A percentile compares a stretch with the other conserved stretches of the same genome.
These are phyloP conservation scores for Uria aalge DNA, from an alignment of 2,113 vertebrate species.

Conservation along the genomic window DNA sequence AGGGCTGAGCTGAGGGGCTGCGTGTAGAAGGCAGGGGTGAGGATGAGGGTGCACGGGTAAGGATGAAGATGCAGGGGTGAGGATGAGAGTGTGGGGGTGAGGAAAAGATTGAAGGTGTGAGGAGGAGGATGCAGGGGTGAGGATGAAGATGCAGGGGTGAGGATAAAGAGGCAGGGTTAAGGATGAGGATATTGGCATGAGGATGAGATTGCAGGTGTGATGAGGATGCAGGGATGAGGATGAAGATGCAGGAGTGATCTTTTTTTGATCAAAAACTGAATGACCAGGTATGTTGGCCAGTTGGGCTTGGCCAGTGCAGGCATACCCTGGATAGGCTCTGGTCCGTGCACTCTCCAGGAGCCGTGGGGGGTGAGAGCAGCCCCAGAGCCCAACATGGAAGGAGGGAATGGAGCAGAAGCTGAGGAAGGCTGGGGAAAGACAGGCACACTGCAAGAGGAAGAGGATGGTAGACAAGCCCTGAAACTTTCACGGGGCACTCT, in stretches of 20 bases:
- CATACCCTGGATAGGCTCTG: not conserved
- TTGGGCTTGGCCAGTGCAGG: not conserved
- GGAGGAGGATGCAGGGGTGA: not conserved
- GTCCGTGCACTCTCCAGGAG: too few species aligned
- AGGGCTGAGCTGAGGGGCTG: not conserved
- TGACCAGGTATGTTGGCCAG: not conserved
- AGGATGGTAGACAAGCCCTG: not conserved
- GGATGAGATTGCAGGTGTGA: too few species aligned
- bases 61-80: not conserved
- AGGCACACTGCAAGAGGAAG: not conserved
- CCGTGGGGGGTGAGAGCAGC: not conserved
- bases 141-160: not conserved
- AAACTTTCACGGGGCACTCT: rapidly evolving
- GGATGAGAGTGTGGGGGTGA: too few species aligned
- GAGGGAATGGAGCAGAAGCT: not conserved
- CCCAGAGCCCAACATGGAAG: not conserved
- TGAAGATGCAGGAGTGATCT: not conserved
- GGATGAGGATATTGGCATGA: too few species aligned
- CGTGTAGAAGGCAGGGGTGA: not conserved
- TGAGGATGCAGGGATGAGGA: not conserved
- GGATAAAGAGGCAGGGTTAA: not conserved
- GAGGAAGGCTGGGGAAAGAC: not conserved
- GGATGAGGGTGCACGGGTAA: not conserved
- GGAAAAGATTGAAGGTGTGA: too few species aligned
- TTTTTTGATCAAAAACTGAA: not conserved